phyloP scores from a whole-genome alignment of 2,113 vertebrate genomes.

The Oncorhynchus tshawytscha region DNA sequence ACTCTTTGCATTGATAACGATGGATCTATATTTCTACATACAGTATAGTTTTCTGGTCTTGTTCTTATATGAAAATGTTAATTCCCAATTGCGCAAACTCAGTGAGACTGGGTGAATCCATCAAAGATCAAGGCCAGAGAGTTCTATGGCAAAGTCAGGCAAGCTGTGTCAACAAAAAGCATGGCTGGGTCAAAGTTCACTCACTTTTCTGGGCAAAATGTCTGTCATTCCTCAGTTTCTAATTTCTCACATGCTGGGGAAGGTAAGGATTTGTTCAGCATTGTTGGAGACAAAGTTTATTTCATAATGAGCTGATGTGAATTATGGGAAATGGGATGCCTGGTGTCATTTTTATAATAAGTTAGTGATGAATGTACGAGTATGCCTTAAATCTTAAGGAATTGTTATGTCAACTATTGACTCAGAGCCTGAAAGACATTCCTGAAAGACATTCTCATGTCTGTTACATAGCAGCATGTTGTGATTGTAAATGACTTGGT shows the following conservation, averaged over 20 bases:
- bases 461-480: too few species aligned
- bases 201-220: background rate
- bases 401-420: too few species aligned
- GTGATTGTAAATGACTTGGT: too few species aligned
- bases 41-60: background rate
- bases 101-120: background rate
- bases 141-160: constrained; percentile 34
- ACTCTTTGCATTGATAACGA: too few species aligned
- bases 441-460: too few species aligned
- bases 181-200: constrained; percentile 62
- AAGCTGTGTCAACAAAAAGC: constrained; percentile 56
- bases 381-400: too few species aligned
- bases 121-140: background rate
- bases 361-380: background rate
- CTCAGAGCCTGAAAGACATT: too few species aligned
- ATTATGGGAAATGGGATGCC: background rate
- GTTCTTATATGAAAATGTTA: background rate
- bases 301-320: background rate
- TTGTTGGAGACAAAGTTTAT: background rate
- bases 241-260: constrained; percentile 34
- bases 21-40: background rate
- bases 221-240: constrained; percentile 48
- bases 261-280: constrained; percentile 52
- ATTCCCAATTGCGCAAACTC: background rate
- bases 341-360: background rate